Base-by-base conservation (phyloP, 2,113 vertebrate species). In the Nestor notabilis region DNA sequence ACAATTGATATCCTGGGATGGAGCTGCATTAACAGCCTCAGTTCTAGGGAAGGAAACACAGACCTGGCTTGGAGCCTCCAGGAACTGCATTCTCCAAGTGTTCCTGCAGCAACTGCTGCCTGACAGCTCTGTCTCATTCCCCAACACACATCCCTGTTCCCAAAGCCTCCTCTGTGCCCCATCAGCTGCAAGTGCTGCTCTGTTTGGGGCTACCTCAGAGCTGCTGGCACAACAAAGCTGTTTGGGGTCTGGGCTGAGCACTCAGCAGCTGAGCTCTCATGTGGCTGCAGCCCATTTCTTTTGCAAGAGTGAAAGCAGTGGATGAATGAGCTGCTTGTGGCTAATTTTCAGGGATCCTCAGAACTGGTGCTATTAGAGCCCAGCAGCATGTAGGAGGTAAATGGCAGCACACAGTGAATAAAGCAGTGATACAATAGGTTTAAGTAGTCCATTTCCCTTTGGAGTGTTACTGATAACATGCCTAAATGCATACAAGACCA, bases 401-500 rank as follows among this genome's bases (percentile, higher is more conserved):
- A 95, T 93, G 83, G 94, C 96, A 90, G 37, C 80, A 87, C 90
- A 95, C 78, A 25, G 95, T 92, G 93, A 97, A 97, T 94, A 97
- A 97, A 97, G 93, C 92, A 92, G 90, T 83, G 91, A 95, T 96
- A 97, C 97, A 93, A 96, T 85, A 92, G 95, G 89, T 95, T 97
- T 97, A 97, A 97, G 97, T 96, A 98, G 93, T 91, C 94, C 93
- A 96, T 97, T 98, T 98, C 97, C 95, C 94, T 94, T 96, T 97
- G 93, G 97, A 96, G 95, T 91, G 96, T 96, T 95, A 65, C 87
- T 89, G 96, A 96, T 85, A 89, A 95, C 96, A 95, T 92, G 82
- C 47, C 65, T 93, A 97, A 97, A 97, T 97, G 96, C 93, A 80
- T 86, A 86, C 80, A 88, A 97, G 87, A 90, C 95, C 93, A 97